phyloP scores from a whole-genome alignment of 2,797 vertebrate species.

The Hydrolagus colliei region DNA sequence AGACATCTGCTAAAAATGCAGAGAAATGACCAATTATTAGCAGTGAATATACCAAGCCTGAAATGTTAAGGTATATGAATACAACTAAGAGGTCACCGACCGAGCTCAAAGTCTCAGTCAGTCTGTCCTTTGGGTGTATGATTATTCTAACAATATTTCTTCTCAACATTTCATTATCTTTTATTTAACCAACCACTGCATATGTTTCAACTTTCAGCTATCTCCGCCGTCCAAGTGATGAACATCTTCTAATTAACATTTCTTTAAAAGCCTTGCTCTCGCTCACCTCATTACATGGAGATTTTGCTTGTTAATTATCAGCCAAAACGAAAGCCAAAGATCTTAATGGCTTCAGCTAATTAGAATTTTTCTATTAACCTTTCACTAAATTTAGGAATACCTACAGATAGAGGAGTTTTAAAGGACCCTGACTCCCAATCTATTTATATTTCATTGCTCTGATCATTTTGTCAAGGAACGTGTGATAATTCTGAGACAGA shows the following conservation, averaged over 20 bases:
- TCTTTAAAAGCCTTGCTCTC: neutral
- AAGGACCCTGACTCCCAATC: neutral
- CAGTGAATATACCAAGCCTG: neutral
- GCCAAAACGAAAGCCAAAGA: neutral
- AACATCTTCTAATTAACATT: slow-evolving; percentile 2
- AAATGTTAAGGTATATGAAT: neutral
- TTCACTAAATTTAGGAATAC: neutral
- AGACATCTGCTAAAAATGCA: neutral
- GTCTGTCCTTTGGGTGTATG: neutral
- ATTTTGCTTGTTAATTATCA: neutral
- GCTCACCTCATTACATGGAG: neutral
- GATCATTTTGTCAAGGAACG: neutral
- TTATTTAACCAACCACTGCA: neutral
- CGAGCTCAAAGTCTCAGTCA: neutral
- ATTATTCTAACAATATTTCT: neutral
- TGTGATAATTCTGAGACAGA: neutral
- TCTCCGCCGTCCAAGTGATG: neutral
- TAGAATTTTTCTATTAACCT: slow-evolving; percentile 1
- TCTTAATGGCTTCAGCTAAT: no score
- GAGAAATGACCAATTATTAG: neutral
- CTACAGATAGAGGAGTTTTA: neutral
- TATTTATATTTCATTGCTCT: neutral
- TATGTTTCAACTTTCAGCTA: neutral
- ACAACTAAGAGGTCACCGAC: neutral
- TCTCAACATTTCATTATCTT: neutral